These are phyloP conservation scores for Trididemnum miniatum DNA, from an alignment of 23 tunicate species.

Conservation along the genomic window DNA sequence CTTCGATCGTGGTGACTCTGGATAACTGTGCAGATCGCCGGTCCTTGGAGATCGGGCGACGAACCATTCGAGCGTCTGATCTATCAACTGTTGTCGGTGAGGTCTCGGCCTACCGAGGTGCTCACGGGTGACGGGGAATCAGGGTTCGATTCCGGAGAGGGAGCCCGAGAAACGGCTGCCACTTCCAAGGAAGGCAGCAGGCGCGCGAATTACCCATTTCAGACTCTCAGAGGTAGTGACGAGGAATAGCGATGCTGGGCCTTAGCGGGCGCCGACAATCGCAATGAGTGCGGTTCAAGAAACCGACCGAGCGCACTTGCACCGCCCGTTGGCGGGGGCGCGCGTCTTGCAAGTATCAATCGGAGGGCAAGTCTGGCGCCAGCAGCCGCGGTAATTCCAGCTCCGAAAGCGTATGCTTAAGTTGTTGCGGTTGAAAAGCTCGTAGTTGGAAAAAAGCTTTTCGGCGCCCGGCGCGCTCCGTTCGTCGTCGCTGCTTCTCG, in stretches of 20 bases:
- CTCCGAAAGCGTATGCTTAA: too few species aligned
- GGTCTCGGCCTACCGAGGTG: conserved; percentile 62
- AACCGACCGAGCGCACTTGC: too few species aligned
- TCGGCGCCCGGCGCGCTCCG: too few species aligned
- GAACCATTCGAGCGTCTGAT: conserved; percentile 44
- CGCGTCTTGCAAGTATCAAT: too few species aligned
- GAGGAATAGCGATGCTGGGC: conserved; percentile 66
- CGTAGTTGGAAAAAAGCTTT: too few species aligned
- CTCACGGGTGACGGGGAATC: conserved; percentile 70
- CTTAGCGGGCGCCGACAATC: conserved; percentile 67
- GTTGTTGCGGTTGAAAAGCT: too few species aligned
- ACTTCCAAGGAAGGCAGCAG: conserved; percentile 91
- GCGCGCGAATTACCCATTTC: conserved; percentile 86
- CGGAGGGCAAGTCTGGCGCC: too few species aligned
- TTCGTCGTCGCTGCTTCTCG: too few species aligned
- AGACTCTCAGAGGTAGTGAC: conserved; percentile 86
- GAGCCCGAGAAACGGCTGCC: conserved; percentile 63
- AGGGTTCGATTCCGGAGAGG: conserved; percentile 63
- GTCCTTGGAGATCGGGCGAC: conserved; percentile 32
- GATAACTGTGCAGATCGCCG: conserved; percentile 69
- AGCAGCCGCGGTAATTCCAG: too few species aligned
- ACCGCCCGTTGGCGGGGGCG: too few species aligned
- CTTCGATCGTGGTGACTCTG: conserved; percentile 56
- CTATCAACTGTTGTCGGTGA: conserved; percentile 58
- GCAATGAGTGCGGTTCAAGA: conserved; percentile 66